These are phyloP conservation scores for Pollenia griseotomentosa DNA, from an alignment of 2,888 invertebrate species.

Conservation along the genomic window DNA sequence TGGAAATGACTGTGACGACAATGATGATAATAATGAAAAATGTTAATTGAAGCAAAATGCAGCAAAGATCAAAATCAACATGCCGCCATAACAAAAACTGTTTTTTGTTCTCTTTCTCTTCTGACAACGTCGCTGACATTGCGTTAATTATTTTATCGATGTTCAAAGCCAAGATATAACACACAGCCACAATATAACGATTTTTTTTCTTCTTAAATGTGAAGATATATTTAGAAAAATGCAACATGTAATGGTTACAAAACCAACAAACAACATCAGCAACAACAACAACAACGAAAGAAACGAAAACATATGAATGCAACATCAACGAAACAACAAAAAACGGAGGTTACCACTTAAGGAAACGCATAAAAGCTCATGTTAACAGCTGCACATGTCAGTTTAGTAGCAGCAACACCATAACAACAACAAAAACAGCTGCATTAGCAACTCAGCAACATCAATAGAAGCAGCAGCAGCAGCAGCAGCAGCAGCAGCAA, in stretches of 20 bases:
- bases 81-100: conserved; percentile 68
- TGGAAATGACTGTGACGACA: conserved; percentile 70
- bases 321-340: conserved; percentile 47
- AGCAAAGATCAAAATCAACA: conserved; percentile 72
- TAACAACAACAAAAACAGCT: conserved; percentile 71
- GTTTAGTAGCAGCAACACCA: conserved; percentile 63
- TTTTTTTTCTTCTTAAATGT: conserved; percentile 22
- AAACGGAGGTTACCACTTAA: conserved; percentile 70
- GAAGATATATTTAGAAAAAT: conserved; percentile 53
- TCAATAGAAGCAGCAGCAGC: conserved; percentile 37
- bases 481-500: conserved; percentile 53
- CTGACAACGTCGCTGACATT: conserved; percentile 72
- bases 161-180: conserved; percentile 61
- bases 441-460: conserved; percentile 25
- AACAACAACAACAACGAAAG: conserved; percentile 27
- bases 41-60: conserved; percentile 74
- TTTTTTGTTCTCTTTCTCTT: conserved; percentile 30
- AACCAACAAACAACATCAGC: conserved; percentile 59
- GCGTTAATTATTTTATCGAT: conserved; percentile 74
- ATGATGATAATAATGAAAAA: conserved; percentile 73
- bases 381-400: conserved; percentile 81
- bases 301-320: conserved; percentile 66
- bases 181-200: conserved; percentile 39
- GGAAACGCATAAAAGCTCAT: conserved; percentile 79
- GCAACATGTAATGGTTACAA: conserved; percentile 67